Base-by-base conservation (phyloP, 2,113 vertebrate genomes). In the Meles meles region DNA sequence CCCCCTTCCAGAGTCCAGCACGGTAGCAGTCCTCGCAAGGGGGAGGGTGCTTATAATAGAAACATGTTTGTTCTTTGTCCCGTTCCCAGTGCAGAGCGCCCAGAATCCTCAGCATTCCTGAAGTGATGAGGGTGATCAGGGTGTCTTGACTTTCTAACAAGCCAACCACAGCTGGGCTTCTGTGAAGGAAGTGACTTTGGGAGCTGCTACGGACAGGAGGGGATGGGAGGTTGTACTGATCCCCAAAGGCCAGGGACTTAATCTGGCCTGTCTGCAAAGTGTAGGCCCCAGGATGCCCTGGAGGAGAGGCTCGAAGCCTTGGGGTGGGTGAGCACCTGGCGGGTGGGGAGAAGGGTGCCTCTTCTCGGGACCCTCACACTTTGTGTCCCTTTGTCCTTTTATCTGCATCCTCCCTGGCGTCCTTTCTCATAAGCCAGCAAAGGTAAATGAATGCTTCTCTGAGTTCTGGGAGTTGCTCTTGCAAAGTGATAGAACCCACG, bases 341-440 rank as follows among this genome's bases (percentile, higher is more conserved):
- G 0, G 17, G 44, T 12, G 8, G 76, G 76, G 27, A 71, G 18
- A 31, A 67, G 31, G 31, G 67, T 3, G n/a, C 10, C 15, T 29
- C 29, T 37, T 12, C n/a, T 55, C 18, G 0, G 7, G 5, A 2
- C 5, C 20, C 29, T 34, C 18, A 2, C 18, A 7, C 21, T 0
- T 0, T 13, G 39, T 14, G 12, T 21, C 27, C 6, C 31, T 55
- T 27, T 74, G 5, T 21, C 2, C n/a, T 9, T 4, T 4, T 7
- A 0, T 8, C 49, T 18, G 63, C 4, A 1, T 1, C 29, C 63
- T 44, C 11, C 6, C 1, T 7, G 4, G 23, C 6, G 6, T 29
- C 57, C 55, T n/a, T 44, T 0, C 0, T 44, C 15, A 27, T 27
- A 18, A 61, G 3, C 5, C 0, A 1, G 2, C 25, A 13, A 10